A percentile compares a stretch with the other conserved stretches of the same genome.
Conservation (phyloP, 2,113 vertebrate genomes). For the Neofelis nebulosa region DNA sequence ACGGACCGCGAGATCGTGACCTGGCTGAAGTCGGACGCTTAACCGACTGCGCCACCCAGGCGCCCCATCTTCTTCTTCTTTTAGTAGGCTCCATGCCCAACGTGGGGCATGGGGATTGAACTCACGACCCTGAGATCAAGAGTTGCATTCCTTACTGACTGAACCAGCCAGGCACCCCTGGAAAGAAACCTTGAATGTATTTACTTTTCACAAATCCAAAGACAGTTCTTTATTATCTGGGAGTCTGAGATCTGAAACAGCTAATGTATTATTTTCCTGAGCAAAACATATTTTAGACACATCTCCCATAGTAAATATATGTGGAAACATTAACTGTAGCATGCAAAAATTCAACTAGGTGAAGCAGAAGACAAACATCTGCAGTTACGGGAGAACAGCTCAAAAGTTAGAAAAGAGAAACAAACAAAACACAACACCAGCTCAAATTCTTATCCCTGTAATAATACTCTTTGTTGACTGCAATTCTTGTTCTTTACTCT, state of each 20-base stretch:
- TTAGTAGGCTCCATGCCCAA: too few relatives aligned
- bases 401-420: not conserved
- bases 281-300: conserved; percentile 5
- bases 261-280: conserved; percentile 10
- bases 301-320: not conserved
- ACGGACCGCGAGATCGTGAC: too few relatives aligned
- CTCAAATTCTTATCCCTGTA: not conserved
- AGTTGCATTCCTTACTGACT: too few relatives aligned
- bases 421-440: not conserved
- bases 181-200: not conserved
- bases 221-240: not conserved
- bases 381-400: not conserved
- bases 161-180: too few relatives aligned
- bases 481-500: conserved; percentile 17
- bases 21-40: too few relatives aligned
- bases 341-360: conserved; percentile 31
- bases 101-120: too few relatives aligned
- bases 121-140: too few relatives aligned
- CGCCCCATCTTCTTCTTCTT: too few relatives aligned
- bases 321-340: not conserved
- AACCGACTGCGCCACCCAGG: too few relatives aligned
- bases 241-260: not conserved
- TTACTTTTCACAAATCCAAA: not conserved
- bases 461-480: not conserved
- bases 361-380: not conserved